Evolutionary conservation across 2,888 invertebrate species (phyloP).

Genomic region (Trachelus troglodyta): DNA sequence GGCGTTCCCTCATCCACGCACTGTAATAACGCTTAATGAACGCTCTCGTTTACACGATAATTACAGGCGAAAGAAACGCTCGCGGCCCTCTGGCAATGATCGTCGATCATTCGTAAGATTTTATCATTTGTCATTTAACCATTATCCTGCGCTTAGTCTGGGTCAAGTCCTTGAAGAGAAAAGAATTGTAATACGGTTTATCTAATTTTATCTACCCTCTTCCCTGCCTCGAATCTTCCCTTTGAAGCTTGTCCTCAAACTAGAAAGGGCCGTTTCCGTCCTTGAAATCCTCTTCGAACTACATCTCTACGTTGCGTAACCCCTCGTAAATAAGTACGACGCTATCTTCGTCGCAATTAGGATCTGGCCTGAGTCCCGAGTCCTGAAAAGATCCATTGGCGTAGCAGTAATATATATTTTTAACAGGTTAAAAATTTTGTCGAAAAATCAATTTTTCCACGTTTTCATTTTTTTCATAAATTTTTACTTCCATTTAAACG

Average conservation of each 20-base stretch:
- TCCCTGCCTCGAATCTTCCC: not conserved
- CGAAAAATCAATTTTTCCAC: not conserved
- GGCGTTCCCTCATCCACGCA: not conserved
- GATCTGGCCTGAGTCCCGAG: conserved; percentile 28
- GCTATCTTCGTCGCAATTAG: conserved; percentile 28
- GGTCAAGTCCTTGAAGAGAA: not conserved
- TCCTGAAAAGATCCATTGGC: not conserved
- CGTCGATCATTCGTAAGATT: not conserved
- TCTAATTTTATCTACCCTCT: not conserved
- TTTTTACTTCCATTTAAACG: no score
- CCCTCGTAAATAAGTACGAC: conserved; percentile 33
- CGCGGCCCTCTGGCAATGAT: not conserved
- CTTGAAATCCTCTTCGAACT: not conserved
- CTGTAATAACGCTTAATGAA: conserved; percentile 27
- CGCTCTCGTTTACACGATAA: conserved; percentile 50
- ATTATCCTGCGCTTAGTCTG: not conserved
- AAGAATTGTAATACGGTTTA: not conserved
- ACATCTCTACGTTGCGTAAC: not conserved
- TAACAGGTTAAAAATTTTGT: not conserved
- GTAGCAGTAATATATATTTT: not conserved
- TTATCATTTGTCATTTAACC: not conserved
- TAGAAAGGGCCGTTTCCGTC: not conserved
- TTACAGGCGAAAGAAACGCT: conserved; percentile 28
- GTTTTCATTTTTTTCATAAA: no score
- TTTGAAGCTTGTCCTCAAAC: not conserved